These are phyloP conservation scores for Coilia nasus DNA, from an alignment of 2,797 vertebrate genomes.

Conservation along the genomic window DNA sequence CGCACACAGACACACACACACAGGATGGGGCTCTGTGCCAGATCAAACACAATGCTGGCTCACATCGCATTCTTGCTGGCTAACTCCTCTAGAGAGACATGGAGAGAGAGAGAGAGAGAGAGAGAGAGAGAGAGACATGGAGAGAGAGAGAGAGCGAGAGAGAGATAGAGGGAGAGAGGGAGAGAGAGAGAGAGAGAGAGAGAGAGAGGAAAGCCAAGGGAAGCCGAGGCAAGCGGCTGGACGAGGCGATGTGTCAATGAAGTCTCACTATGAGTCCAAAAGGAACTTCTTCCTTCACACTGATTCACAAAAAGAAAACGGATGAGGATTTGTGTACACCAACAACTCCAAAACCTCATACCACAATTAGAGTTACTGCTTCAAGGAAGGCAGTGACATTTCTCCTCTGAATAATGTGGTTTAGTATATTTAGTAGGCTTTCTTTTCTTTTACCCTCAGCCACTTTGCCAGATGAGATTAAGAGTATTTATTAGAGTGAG, in stretches of 20 bases:
- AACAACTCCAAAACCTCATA: background rate
- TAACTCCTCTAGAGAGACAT: too few relatives aligned
- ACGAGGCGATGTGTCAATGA: too few relatives aligned
- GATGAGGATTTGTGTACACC: background rate
- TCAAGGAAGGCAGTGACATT: background rate
- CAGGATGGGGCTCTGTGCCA: conserved; percentile 18
- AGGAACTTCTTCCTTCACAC: background rate
- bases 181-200: too few relatives aligned
- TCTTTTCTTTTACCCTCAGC: background rate
- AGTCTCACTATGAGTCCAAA: background rate
- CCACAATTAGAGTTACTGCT: background rate
- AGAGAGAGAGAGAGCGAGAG: too few relatives aligned
- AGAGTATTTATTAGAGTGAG: background rate
- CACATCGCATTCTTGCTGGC: background rate
- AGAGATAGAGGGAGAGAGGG: too few relatives aligned
- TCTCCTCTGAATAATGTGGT: background rate
- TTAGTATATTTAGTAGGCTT: background rate
- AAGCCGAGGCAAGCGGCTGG: too few relatives aligned
- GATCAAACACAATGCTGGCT: background rate
- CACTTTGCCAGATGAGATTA: background rate
- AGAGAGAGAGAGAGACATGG: too few relatives aligned
- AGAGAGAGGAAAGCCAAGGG: too few relatives aligned
- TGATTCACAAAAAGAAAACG: background rate
- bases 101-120: too few relatives aligned
- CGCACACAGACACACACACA: conserved; percentile 20